Conservation (phyloP, 2,113 vertebrate species). For the Xenus cinereus region DNA sequence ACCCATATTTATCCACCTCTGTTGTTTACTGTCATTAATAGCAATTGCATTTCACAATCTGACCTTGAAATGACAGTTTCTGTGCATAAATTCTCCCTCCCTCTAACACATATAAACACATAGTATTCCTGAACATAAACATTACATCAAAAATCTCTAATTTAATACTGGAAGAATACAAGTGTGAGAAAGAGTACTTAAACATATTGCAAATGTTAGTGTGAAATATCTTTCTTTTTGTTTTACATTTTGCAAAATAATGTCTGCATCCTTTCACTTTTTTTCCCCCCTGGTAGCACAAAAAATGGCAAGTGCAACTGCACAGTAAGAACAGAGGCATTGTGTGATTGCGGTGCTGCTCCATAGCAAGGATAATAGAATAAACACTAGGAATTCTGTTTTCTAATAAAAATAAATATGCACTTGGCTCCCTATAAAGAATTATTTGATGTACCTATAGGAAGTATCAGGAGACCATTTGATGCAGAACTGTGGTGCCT, state of each 20-base stretch:
- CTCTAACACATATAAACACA: slow-evolving; percentile 1
- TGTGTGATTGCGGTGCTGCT: neutral
- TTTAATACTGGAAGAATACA: neutral
- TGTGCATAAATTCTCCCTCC: slow-evolving; percentile 59
- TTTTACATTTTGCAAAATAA: neutral
- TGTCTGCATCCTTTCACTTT: neutral
- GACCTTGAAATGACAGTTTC: slow-evolving; percentile 82
- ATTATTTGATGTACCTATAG: neutral
- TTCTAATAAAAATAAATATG: neutral
- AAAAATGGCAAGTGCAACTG: neutral
- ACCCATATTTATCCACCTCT: slow-evolving; percentile 80
- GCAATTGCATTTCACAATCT: slow-evolving; percentile 83
- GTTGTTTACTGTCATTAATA: slow-evolving; percentile 83
- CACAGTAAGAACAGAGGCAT: neutral
- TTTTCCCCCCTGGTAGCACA: neutral
- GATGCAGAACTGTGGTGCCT: neutral
- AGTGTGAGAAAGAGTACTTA: neutral
- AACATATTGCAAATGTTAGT: neutral
- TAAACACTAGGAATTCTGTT: neutral
- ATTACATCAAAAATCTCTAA: neutral
- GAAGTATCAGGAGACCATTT: neutral
- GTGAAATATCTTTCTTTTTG: neutral
- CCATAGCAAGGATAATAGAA: neutral
- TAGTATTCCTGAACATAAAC: slow-evolving; percentile 53
- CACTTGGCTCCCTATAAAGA: neutral